A percentile compares a stretch with the other conserved stretches of the same genome.
phyloP scores from a whole-genome alignment of 2,113 vertebrate species.

The Silurus asotus region DNA sequence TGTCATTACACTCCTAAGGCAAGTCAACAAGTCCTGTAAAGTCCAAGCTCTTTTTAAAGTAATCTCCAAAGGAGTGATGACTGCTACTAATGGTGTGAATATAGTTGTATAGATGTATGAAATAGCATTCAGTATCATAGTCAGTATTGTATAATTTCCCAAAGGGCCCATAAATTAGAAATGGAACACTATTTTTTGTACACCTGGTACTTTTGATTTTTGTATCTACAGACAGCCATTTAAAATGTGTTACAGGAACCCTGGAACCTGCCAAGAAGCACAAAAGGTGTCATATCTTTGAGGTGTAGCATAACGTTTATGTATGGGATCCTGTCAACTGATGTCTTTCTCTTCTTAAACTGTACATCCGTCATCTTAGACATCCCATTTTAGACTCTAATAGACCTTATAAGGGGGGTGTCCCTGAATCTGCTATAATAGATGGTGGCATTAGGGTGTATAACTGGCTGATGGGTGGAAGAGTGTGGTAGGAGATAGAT shows the following conservation, averaged over 20 bases:
- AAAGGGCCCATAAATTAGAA: slow-evolving; percentile 24
- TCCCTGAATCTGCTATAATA: slow-evolving; percentile 64
- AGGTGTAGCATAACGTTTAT: slow-evolving; percentile 59
- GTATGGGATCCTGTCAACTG: slow-evolving; percentile 62
- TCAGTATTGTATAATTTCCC: background rate
- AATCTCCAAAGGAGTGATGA: slow-evolving; percentile 18
- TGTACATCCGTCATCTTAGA: slow-evolving; percentile 73
- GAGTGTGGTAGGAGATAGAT: background rate
- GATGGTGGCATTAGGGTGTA: slow-evolving; percentile 56
- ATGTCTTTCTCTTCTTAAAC: slow-evolving; percentile 64
- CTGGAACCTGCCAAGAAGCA: slow-evolving; percentile 53
- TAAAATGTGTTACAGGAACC: slow-evolving; percentile 55
- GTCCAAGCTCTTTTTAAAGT: slow-evolving; percentile 5
- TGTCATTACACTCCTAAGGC: background rate
- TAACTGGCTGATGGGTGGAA: background rate
- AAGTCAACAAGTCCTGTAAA: background rate
- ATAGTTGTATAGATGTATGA: background rate
- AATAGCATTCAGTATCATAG: background rate
- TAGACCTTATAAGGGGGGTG: slow-evolving; percentile 61
- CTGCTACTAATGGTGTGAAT: slow-evolving; percentile 37
- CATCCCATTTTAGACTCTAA: slow-evolving; percentile 65
- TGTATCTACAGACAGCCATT: slow-evolving; percentile 31
- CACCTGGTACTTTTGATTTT: slow-evolving; percentile 9
- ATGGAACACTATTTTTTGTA: slow-evolving; percentile 9
- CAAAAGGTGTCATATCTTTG: slow-evolving; percentile 59